Base-by-base conservation (phyloP, 1,140 invertebrate species). In the Nomia melanderi region DNA sequence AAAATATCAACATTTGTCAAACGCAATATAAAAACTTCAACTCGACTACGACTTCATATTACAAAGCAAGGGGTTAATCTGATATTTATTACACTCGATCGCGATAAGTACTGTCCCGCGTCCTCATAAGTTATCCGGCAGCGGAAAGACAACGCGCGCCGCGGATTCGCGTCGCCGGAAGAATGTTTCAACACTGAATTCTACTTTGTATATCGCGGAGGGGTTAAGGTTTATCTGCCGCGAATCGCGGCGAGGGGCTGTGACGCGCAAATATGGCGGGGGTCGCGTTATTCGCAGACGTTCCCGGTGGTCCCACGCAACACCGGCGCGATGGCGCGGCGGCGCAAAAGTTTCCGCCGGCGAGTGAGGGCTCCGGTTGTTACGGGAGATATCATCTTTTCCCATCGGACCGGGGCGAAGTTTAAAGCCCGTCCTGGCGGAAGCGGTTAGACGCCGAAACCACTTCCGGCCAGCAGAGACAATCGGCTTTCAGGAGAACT, bases 401-500 rank as follows among this genome's bases (percentile, higher is more conserved):
- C 79, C 41, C 75, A 78, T 78, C 79, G 77, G 56, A 41, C 9
- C 29, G 60, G 63, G 56, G 77, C 33, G 62, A 50, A 76, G 72
- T 83, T 79, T 71, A 57, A 79, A 79, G 54, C 47, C 63, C 67
- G 63, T 72, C 60, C 66, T 67, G 59, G 47, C 83, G 85, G 85
- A 86, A 86, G 85, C 56, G 85, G 85, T 86, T 67, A 77, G 75
- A 77, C 60, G 69, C 54, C 81, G 69, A 83, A 69, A 77, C 85
- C 81, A 60, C 85, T 85, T 86, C 84, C 85, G 85, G 73, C 53
- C 73, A 27, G 29, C 39, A 33, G 44, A 79, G 81, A 86, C 85
- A 83, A 86, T 86, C 73, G 69, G 71, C 64, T 73, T 64, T 74
- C 47, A 66, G 82, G 69, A 50, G 12, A 33, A 36, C 33, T 5